A percentile compares a stretch with the other conserved stretches of the same genome.
phyloP scores from a whole-genome alignment of 2,888 invertebrate genomes.

The Spilosoma lubricipeda region DNA sequence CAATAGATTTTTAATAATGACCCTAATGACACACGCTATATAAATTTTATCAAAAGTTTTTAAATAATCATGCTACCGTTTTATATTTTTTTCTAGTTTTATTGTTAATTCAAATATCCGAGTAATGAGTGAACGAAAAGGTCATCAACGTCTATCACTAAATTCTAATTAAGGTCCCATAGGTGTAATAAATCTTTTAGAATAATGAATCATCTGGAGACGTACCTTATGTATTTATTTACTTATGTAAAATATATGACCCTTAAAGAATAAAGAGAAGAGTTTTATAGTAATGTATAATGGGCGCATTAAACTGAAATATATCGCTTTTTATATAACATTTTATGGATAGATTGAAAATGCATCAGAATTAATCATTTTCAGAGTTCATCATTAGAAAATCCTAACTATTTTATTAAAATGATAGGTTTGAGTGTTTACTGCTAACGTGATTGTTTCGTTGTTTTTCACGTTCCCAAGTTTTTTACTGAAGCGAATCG shows the following conservation, averaged over 20 bases:
- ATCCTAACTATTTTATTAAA: too few species aligned
- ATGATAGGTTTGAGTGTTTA: not conserved
- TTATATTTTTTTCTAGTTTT: too few species aligned
- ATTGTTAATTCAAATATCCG: too few species aligned
- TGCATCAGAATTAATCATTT: not conserved
- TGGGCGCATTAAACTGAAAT: not conserved
- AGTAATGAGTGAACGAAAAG: not conserved
- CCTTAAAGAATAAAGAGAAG: not conserved
- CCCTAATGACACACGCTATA: too few species aligned
- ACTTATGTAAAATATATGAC: not conserved
- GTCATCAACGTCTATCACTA: not conserved
- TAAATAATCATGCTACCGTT: too few species aligned
- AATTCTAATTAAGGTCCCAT: not conserved
- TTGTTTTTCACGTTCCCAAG: not conserved
- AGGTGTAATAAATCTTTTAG: not conserved
- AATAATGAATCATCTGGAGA: not conserved
- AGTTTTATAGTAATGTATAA: not conserved
- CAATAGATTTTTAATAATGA: too few species aligned
- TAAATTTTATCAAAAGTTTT: too few species aligned
- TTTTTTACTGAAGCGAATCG: not conserved
- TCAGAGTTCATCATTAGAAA: not conserved
- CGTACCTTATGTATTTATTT: not conserved
- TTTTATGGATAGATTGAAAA: not conserved
- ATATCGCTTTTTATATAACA: too few species aligned
- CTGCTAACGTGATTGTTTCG: not conserved